These are phyloP conservation scores for Papilio xuthus DNA, from an alignment of 1,140 invertebrate species.

Conservation along the genomic window DNA sequence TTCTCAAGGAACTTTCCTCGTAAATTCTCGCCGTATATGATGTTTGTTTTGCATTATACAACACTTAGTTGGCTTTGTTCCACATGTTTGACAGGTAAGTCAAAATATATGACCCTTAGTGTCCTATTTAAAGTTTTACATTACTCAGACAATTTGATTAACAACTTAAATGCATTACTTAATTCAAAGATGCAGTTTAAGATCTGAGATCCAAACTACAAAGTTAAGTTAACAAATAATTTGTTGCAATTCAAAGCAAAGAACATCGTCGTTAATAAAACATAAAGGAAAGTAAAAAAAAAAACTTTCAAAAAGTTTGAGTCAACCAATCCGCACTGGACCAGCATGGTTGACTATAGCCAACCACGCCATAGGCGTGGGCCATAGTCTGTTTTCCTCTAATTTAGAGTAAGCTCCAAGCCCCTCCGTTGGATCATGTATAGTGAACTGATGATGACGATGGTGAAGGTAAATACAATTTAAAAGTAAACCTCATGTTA, in stretches of 20 bases:
- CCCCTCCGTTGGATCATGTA: too few relatives aligned
- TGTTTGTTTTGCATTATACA: conserved; percentile 38
- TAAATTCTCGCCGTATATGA: conserved; percentile 36
- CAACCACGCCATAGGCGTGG: too few relatives aligned
- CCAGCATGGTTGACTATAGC: too few relatives aligned
- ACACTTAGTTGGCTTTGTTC: conserved; percentile 37
- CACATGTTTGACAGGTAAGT: conserved; percentile 34
- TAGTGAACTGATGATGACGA: too few relatives aligned
- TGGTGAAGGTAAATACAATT: too few relatives aligned
- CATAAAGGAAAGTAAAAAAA: too few relatives aligned
- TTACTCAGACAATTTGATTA: background rate
- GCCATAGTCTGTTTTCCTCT: too few relatives aligned
- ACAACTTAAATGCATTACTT: background rate
- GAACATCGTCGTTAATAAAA: background rate
- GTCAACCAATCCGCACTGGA: too few relatives aligned
- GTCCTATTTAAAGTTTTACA: background rate
- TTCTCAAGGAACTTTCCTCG: conserved; percentile 37
- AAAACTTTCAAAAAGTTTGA: too few relatives aligned
- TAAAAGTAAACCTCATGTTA: too few relatives aligned
- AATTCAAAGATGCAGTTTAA: background rate
- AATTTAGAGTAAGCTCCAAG: too few relatives aligned
- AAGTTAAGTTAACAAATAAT: background rate
- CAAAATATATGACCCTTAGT: conserved; percentile 24
- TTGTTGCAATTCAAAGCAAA: background rate
- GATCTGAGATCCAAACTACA: background rate